Conservation (phyloP, 2,888 invertebrate species). For the Napeogenes inachia region DNA sequence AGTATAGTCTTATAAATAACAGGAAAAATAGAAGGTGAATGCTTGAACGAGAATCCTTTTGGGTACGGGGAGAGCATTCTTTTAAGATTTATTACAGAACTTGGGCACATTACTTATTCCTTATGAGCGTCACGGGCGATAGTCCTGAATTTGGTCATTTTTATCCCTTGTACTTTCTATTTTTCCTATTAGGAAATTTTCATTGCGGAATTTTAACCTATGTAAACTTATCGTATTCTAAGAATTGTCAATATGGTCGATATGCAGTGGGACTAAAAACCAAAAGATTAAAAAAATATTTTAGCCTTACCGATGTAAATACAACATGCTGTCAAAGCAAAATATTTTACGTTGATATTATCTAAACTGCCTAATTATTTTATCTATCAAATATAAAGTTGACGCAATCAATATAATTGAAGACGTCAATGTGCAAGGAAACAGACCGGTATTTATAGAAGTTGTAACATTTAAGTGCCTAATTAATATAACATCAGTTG, state of each 20-base stretch:
- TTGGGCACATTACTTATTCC: constrained; percentile 76
- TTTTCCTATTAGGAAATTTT: constrained; percentile 1
- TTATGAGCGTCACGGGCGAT: constrained; percentile 66
- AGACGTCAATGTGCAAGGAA: neutral
- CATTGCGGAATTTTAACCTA: neutral
- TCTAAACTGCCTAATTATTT: too few species aligned
- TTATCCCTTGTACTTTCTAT: constrained; percentile 6
- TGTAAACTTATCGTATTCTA: neutral
- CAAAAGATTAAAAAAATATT: too few species aligned
- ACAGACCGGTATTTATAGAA: constrained; percentile 15
- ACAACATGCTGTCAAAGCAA: too few species aligned
- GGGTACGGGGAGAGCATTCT: constrained; percentile 76
- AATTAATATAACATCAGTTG: constrained; percentile 27
- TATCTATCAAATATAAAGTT: too few species aligned
- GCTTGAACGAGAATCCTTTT: constrained; percentile 76
- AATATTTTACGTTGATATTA: too few species aligned
- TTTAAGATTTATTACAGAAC: constrained; percentile 76
- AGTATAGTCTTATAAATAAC: constrained; percentile 76
- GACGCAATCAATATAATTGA: neutral
- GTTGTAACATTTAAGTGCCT: constrained; percentile 12
- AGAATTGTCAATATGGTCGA: too few species aligned
- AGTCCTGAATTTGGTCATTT: constrained; percentile 36
- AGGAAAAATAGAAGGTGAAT: constrained; percentile 75
- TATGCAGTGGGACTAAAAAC: too few species aligned
- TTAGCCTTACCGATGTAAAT: too few species aligned